Base-by-base conservation (phyloP, 2,888 invertebrate species). In the Cheilosia vernalis region DNA sequence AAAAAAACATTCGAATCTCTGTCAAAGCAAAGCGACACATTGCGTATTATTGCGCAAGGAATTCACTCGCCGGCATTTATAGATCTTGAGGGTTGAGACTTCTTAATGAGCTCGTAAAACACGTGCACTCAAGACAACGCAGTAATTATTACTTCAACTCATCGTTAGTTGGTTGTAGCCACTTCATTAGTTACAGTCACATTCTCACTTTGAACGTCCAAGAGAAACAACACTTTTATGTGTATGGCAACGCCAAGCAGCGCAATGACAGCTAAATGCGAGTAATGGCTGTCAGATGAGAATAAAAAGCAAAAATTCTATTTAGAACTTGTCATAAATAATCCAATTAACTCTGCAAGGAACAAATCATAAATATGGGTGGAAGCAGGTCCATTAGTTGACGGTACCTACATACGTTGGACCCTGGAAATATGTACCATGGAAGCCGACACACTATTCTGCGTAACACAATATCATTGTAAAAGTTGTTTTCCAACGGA, bases 11-110 rank as follows among this genome's bases (percentile, higher is more conserved):
- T 51, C 51, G 24, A 19, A 51, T 15, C 21, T 19, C 24, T 51
- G 51, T 51, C 51, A 51, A 51, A 51, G 51, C 51, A 24, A 21
- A 24, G 51, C 51, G 51, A 51, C 51, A 24, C 37, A 37, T 37
- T 37, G 37, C 37, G 10, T 27, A 24, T 24, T 24, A 24, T 10
- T 51, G 24, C 10, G 13, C 24, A 24, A 24, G 5, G 9, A 9
- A 51, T 13, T 24, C 51, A 51, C 51, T 21, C 13, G 5, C 30
- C 30, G 24, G 24, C 24, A 15, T 19, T 15, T 15, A 21, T 15
- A 15, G 15, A 51, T 24, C 21, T 51, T 15, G 24, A 51, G 15
- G 1, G 4, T 1, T 5, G 24, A 51, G 24, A 6, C 3, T 5
- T 15, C 51, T 51, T 51, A 51, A 51, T 51, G 24, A 51, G 51